A percentile compares a stretch with the other conserved stretches of the same genome.
Evolutionary conservation across 1,140 invertebrate genomes (phyloP).

Genomic region (Xylocopa sonorina): DNA sequence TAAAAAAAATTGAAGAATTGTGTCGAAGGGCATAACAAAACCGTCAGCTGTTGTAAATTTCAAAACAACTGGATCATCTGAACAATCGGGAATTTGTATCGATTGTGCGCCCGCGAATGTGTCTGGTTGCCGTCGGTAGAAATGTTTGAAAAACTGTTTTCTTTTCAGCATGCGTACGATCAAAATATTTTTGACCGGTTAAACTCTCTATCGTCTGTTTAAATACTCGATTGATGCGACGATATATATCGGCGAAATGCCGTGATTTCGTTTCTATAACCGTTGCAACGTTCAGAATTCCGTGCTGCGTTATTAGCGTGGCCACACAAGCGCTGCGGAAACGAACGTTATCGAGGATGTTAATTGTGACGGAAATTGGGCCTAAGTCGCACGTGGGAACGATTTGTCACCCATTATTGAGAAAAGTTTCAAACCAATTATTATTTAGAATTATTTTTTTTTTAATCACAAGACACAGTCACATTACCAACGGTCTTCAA

Average conservation of each 20-base stretch:
- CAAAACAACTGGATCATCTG: neutral
- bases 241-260: neutral
- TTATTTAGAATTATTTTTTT: too few relatives aligned
- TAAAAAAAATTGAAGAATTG: too few relatives aligned
- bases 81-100: slow-evolving; percentile 1
- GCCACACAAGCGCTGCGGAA: neutral
- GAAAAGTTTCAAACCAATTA: too few relatives aligned
- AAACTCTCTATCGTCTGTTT: neutral
- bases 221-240: slow-evolving; percentile 11
- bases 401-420: too few relatives aligned
- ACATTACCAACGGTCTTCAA: too few relatives aligned
- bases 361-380: too few relatives aligned
- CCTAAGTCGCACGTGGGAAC: too few relatives aligned
- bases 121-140: neutral
- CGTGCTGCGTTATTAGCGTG: neutral
- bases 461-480: too few relatives aligned
- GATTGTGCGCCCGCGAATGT: neutral
- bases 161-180: neutral
- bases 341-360: too few relatives aligned
- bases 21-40: too few relatives aligned
- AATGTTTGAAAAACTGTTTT: slow-evolving; percentile 15
- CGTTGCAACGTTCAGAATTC: neutral
- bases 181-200: slow-evolving; percentile 21
- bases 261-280: neutral
- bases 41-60: too few relatives aligned